Percentiles rank a stretch among this genome's conserved stretches.
Evolutionary conservation across 1,140 invertebrate species (phyloP).

Genomic region (Bombus huntii): DNA sequence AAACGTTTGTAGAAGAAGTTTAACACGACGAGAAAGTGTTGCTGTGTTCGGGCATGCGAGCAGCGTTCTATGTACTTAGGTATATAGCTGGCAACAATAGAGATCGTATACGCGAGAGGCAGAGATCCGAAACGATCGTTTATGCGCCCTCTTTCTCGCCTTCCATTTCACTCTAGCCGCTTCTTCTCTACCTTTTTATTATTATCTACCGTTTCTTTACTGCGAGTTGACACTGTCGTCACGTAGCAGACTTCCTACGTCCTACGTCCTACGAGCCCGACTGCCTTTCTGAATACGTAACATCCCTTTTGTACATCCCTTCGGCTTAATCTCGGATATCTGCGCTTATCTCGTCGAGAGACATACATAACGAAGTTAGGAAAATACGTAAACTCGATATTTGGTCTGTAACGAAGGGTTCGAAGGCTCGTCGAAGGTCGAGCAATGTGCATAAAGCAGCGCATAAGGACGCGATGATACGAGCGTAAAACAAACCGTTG

Average conservation of each 20-base stretch:
- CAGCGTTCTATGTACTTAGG: neutral
- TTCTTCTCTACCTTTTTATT: slow-evolving; percentile 42
- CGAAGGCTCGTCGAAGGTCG: neutral
- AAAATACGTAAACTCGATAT: neutral
- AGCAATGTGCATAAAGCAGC: too few relatives aligned
- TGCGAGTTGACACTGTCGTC: slow-evolving; percentile 72
- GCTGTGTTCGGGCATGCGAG: too few relatives aligned
- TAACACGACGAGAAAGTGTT: too few relatives aligned
- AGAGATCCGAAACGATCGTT: slow-evolving; percentile 37
- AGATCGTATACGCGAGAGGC: slow-evolving; percentile 69
- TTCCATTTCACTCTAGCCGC: slow-evolving; percentile 25
- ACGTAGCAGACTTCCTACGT: slow-evolving; percentile 75
- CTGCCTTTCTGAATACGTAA: slow-evolving; percentile 67
- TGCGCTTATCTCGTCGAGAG: too few relatives aligned
- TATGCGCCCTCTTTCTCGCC: neutral
- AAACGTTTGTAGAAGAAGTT: neutral
- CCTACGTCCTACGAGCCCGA: slow-evolving; percentile 52
- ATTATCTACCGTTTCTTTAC: slow-evolving; percentile 74
- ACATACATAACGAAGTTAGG: neutral
- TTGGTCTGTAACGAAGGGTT: neutral
- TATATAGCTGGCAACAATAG: neutral
- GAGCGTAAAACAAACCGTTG: neutral
- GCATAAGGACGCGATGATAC: neutral
- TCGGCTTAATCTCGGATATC: neutral
- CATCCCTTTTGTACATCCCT: slow-evolving; percentile 29